phyloP scores from a whole-genome alignment of 1,140 invertebrate genomes.

The Rhagoletis zephyria region DNA sequence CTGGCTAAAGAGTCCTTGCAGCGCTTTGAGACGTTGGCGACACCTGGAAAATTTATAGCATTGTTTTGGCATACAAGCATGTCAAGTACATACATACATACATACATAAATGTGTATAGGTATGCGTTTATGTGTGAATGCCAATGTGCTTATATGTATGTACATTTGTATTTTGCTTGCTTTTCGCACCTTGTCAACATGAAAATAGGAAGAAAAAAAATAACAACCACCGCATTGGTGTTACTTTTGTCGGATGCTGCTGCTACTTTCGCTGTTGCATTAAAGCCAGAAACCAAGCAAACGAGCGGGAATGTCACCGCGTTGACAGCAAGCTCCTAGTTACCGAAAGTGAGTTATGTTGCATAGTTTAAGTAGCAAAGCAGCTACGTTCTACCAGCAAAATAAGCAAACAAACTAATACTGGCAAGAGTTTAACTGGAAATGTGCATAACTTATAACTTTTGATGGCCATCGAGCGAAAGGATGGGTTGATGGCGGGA shows the following conservation, averaged over 20 bases:
- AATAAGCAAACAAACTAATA: neutral
- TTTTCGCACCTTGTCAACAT: slow-evolving; percentile 27
- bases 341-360: slow-evolving; percentile 9
- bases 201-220: neutral
- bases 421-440: neutral
- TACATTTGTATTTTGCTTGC: neutral
- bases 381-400: neutral
- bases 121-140: neutral
- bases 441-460: neutral
- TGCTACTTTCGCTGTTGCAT: neutral
- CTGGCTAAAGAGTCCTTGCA: neutral
- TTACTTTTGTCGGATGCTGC: neutral
- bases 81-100: neutral
- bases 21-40: slow-evolving; percentile 13
- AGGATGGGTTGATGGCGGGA: too few species aligned
- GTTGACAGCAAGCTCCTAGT: slow-evolving; percentile 18
- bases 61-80: slow-evolving; percentile 15
- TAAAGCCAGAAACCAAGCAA: slow-evolving; percentile 34
- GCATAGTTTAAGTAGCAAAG: slow-evolving; percentile 27
- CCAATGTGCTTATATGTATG: too few species aligned
- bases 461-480: neutral
- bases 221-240: neutral
- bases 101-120: neutral
- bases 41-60: slow-evolving; percentile 42
- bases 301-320: slow-evolving; percentile 24